A percentile compares a stretch with the other conserved stretches of the same genome.
Evolutionary conservation across 1,140 invertebrate genomes (phyloP).

Genomic region (Conus ventricosus): DNA sequence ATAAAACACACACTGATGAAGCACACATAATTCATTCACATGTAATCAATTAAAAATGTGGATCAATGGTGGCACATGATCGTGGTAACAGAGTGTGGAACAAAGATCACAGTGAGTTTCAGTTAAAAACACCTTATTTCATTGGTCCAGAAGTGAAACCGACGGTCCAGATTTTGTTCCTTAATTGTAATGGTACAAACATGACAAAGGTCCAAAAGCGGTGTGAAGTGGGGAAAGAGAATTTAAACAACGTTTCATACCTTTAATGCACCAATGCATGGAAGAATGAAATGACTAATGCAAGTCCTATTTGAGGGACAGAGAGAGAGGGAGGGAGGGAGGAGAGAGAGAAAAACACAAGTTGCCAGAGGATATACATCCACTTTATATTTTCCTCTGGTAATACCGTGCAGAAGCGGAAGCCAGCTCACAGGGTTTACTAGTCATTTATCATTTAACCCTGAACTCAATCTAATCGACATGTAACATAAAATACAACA

Average conservation of each 20-base stretch:
- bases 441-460: no score
- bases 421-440: no score
- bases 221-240: neutral
- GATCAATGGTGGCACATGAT: slow-evolving; percentile 1
- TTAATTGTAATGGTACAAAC: neutral
- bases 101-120: slow-evolving; percentile 21
- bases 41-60: neutral
- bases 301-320: neutral
- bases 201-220: neutral
- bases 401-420: no score
- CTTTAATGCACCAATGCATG: neutral
- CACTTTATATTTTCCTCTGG: no score
- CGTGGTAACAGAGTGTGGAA: neutral
- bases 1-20: neutral
- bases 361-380: neutral
- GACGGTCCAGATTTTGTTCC: neutral
- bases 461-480: no score
- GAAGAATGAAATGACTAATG: neutral
- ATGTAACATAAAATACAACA: no score
- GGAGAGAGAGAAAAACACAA: neutral
- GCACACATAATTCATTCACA: neutral
- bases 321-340: slow-evolving; percentile 13
- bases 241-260: neutral
- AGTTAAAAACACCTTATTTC: neutral
- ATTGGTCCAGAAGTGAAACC: slow-evolving; percentile 10